phyloP scores from a whole-genome alignment of 2,888 invertebrate genomes.

The Rhorus exstirpatorius region DNA sequence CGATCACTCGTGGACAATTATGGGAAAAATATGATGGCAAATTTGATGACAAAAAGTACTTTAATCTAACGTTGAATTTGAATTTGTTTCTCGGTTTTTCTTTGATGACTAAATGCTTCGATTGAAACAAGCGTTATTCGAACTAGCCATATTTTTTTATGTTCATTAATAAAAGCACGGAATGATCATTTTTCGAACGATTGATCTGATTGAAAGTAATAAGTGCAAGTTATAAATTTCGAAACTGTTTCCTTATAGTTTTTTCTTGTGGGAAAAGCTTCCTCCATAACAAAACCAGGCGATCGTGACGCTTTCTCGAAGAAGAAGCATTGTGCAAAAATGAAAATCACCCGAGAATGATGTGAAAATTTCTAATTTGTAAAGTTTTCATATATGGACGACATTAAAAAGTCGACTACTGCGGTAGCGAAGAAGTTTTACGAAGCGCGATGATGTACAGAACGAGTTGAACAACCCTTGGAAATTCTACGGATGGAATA shows the following conservation, averaged over 20 bases:
- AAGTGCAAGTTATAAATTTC: no score
- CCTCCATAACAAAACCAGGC: neutral
- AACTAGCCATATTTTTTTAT: no score
- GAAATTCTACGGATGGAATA: constrained; percentile 54
- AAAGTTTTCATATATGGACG: neutral
- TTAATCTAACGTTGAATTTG: no score
- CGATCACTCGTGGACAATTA: no score
- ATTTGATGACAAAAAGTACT: no score
- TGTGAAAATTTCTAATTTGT: neutral
- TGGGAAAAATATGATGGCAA: no score
- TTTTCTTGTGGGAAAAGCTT: neutral
- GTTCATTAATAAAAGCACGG: neutral
- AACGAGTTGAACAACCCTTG: constrained; percentile 52
- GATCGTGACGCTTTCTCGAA: neutral
- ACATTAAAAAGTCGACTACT: neutral
- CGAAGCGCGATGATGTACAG: constrained; percentile 17
- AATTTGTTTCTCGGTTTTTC: no score
- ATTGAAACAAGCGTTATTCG: no score
- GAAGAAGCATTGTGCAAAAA: neutral
- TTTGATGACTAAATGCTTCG: no score
- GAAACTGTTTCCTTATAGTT: neutral
- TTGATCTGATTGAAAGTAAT: neutral
- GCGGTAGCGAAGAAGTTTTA: constrained; percentile 12
- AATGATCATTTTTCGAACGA: neutral
- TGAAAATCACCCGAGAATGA: neutral